Evolutionary conservation across 1,140 invertebrate genomes (phyloP), one percentile per base, ranked within the genome.

Genomic region (Littorina saxatilis): DNA sequence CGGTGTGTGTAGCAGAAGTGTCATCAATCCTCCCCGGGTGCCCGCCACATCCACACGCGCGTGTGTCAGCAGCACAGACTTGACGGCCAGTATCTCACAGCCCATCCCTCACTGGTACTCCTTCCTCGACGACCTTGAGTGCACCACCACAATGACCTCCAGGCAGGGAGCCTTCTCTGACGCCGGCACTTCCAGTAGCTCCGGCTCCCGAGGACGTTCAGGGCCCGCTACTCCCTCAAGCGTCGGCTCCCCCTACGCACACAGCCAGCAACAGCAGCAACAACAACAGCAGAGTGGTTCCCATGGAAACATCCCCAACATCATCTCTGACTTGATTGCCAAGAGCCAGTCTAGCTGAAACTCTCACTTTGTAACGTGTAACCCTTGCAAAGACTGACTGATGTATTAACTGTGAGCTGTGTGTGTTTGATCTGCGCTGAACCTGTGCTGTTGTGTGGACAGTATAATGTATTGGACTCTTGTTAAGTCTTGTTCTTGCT

Each of bases 41-140:
- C n/a, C n/a, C n/a, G n/a, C n/a, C n/a, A n/a, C n/a, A n/a, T n/a
- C n/a, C n/a, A n/a, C n/a, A n/a, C n/a, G n/a, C n/a, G 66, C 52
- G 35, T 82, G 81, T 43, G 32, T 70, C 4, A n/a, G 70, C 17
- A 47, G 79, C 2, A 66, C 66, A 20, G 7, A 5, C 5, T 79
- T 83, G 20, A 80, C 15, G 2, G 79, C 82, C 50, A 68, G 72
- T 7, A 83, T 81, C 20, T 43, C 70, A 2, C 79, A 83, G 40
- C 82, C 79, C 20, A 81, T 83, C 35, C 79, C 82, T 4, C 77
- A 80, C 39, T 78, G 52, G 43, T 83, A 83, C 66, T 81, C 79
- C 40, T 81, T 81, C 63, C 79, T 83, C 27, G 82, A 61, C 39
- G 79, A 83, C 32, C 78, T 83, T 47, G 74, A 70, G 15, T 39